These are phyloP conservation scores for Halictus ligatus DNA, from an alignment of 2,888 invertebrate genomes.

Conservation along the genomic window DNA sequence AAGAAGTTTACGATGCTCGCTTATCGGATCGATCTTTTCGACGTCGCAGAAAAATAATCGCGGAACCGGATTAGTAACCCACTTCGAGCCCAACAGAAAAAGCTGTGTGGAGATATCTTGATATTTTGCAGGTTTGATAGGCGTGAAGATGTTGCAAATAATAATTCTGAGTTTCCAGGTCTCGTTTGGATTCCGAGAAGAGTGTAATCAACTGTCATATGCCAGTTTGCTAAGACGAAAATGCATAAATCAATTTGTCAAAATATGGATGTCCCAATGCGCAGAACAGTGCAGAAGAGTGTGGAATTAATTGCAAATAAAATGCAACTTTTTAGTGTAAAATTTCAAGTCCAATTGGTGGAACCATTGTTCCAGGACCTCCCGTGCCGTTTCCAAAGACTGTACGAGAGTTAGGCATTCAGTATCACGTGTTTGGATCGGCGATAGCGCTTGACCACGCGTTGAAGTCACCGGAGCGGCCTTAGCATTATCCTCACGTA, in stretches of 20 bases:
- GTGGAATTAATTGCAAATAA: too few species aligned
- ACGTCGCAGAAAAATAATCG: constrained; percentile 25
- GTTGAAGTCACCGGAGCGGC: not conserved
- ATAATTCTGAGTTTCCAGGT: not conserved
- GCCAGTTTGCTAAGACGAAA: not conserved
- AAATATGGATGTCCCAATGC: too few species aligned
- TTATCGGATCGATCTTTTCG: constrained; percentile 33
- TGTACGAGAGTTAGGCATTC: not conserved
- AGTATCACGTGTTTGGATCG: not conserved
- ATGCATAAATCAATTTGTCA: too few species aligned
- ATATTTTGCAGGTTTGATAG: constrained; percentile 7
- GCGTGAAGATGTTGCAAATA: not conserved
- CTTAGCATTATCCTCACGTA: constrained; percentile 4
- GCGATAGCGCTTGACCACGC: constrained; percentile 6
- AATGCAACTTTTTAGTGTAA: too few species aligned
- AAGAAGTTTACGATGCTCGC: not conserved
- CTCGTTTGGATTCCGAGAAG: not conserved
- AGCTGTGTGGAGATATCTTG: not conserved
- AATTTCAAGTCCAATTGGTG: too few species aligned
- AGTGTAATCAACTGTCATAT: not conserved
- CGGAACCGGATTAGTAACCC: constrained; percentile 51
- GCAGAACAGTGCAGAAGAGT: too few species aligned
- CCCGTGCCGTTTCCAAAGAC: too few species aligned
- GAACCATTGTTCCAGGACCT: too few species aligned
- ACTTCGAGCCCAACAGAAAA: constrained; percentile 37